phyloP scores from a whole-genome alignment of 2,888 invertebrate genomes.

The Psococerastis gibbosa region DNA sequence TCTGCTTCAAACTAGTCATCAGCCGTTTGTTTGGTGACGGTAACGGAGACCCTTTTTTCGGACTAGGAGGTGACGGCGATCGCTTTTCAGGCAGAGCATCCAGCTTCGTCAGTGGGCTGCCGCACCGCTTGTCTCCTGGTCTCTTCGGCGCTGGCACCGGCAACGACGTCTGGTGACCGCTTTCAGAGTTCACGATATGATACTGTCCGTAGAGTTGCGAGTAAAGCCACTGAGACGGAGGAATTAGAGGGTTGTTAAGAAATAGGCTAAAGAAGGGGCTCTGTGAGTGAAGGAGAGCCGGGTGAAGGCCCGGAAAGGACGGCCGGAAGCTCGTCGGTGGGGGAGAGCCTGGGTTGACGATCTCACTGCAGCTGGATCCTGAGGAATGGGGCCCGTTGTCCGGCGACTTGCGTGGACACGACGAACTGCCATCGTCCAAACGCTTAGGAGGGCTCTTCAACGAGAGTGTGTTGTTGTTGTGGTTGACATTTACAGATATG shows the following conservation, averaged over 20 bases:
- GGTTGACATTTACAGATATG: slow-evolving; percentile 29
- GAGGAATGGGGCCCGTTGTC: slow-evolving; percentile 7
- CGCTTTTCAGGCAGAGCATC: slow-evolving; percentile 14
- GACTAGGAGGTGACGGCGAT: slow-evolving; percentile 12
- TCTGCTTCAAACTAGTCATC: slow-evolving; percentile 21
- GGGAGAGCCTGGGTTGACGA: slow-evolving; percentile 8
- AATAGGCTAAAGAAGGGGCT: slow-evolving; percentile 31
- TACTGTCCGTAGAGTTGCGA: slow-evolving; percentile 51
- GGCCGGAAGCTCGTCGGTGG: background rate
- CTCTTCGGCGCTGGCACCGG: slow-evolving; percentile 21
- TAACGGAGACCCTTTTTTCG: slow-evolving; percentile 24
- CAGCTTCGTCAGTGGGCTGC: slow-evolving; percentile 18
- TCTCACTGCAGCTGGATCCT: slow-evolving; percentile 6
- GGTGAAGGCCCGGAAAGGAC: slow-evolving; percentile 6
- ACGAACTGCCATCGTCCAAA: background rate
- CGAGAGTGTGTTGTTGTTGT: slow-evolving; percentile 29
- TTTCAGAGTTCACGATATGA: slow-evolving; percentile 28
- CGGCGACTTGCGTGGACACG: background rate
- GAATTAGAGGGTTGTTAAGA: slow-evolving; percentile 51
- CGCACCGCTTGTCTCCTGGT: slow-evolving; percentile 24
- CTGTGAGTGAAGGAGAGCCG: slow-evolving; percentile 19
- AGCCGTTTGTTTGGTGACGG: slow-evolving; percentile 20
- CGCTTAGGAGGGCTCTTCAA: background rate
- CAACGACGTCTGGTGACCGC: slow-evolving; percentile 16
- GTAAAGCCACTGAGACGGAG: slow-evolving; percentile 61